phyloP scores from a whole-genome alignment of 1,140 invertebrate species.

The Calliphora vicina region DNA sequence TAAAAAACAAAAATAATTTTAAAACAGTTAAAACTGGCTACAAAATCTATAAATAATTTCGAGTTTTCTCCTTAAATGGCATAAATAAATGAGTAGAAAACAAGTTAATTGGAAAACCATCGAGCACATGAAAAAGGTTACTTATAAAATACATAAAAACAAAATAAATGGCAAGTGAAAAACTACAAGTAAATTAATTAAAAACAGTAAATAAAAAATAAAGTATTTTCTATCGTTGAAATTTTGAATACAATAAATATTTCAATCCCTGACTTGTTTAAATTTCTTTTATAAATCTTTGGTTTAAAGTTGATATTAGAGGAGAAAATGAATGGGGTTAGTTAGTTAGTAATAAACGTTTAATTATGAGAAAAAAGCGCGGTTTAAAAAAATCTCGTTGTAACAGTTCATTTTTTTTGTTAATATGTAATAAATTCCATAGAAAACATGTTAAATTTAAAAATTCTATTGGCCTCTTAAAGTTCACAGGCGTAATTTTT shows the following conservation, averaged over 20 bases:
- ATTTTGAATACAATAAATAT: constrained; percentile 2
- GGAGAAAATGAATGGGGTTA: background rate
- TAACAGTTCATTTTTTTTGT: no score
- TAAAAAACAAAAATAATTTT: background rate
- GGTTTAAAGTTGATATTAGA: background rate
- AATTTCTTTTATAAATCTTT: background rate
- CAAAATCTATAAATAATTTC: background rate
- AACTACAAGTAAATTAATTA: background rate
- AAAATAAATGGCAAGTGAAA: background rate
- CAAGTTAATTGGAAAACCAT: no score
- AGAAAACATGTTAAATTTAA: no score
- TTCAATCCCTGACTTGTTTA: background rate
- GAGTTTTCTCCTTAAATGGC: background rate
- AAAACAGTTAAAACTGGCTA: background rate
- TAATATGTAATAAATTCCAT: no score
- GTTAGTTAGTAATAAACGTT: background rate
- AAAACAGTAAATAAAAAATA: background rate
- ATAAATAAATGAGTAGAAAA: background rate
- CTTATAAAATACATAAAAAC: background rate
- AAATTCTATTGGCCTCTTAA: background rate
- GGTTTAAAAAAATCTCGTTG: background rate
- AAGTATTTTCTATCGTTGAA: background rate
- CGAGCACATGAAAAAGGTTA: background rate
- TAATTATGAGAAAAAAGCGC: background rate
- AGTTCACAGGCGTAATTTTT: constrained; percentile 62